These are phyloP conservation scores for Cephalopachus bancanus DNA, from an alignment of 2,797 vertebrate genomes.

Conservation along the genomic window DNA sequence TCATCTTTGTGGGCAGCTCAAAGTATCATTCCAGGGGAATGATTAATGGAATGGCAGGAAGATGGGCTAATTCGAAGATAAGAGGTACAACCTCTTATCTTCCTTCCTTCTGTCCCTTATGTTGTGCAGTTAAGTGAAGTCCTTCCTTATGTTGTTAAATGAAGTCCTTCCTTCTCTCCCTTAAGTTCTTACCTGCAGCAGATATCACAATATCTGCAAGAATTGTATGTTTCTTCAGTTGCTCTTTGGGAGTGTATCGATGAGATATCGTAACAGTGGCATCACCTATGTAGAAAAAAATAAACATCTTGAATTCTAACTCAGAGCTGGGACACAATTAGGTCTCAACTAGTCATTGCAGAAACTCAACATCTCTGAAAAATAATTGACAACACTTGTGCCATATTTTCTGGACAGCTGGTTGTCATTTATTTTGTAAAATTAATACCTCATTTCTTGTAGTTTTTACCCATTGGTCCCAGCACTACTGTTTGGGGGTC, in stretches of 20 bases:
- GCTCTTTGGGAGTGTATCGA: slow-evolving; percentile 97
- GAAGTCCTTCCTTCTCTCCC: neutral
- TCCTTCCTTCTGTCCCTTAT: no score
- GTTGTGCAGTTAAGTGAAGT: neutral
- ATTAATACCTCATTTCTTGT: neutral
- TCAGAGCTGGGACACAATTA: neutral
- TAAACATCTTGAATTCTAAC: neutral
- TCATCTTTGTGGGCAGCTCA: neutral
- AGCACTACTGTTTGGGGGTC: neutral
- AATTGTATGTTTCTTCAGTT: slow-evolving; percentile 95
- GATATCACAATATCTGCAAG: slow-evolving; percentile 97
- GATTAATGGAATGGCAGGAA: neutral
- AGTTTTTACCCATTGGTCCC: neutral
- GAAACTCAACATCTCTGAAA: slow-evolving; percentile 36
- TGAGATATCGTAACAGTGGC: slow-evolving; percentile 98
- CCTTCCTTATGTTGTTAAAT: neutral
- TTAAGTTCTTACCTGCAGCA: slow-evolving; percentile 93
- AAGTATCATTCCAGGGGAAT: neutral
- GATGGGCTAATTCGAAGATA: neutral
- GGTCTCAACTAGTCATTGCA: neutral
- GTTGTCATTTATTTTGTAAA: neutral
- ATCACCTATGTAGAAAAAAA: slow-evolving; percentile 90
- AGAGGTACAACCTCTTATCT: neutral
- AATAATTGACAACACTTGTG: neutral
- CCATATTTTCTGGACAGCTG: slow-evolving; percentile 28